Evolutionary conservation across 2,797 vertebrate species (phyloP).

Genomic region (Cyprinella venusta): DNA sequence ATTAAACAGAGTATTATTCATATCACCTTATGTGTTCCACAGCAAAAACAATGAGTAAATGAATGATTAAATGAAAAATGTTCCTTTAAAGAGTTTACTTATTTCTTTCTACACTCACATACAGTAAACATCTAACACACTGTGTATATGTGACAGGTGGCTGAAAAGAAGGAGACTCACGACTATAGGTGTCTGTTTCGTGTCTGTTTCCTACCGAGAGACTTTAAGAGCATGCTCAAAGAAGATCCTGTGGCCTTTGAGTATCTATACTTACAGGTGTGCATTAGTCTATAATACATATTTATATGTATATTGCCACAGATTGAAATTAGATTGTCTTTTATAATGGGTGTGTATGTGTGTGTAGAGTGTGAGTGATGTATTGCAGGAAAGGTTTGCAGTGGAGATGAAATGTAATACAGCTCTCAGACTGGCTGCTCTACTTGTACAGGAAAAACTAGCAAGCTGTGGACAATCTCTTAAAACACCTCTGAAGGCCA

Average conservation of each 20-base stretch:
- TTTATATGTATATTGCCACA: neutral
- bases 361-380: conserved; percentile 92
- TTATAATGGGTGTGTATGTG: conserved; percentile 34
- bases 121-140: neutral
- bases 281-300: neutral
- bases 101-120: neutral
- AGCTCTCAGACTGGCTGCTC: conserved; percentile 88
- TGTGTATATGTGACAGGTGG: conserved; percentile 79
- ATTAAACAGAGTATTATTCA: neutral
- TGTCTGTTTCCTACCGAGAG: conserved; percentile 90
- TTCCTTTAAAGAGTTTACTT: neutral
- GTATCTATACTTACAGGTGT: conserved; percentile 94
- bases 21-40: neutral
- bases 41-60: neutral
- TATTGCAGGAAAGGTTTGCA: conserved; percentile 94
- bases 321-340: neutral
- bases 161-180: conserved; percentile 89
- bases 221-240: conserved; percentile 83
- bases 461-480: conserved; percentile 86
- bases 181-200: conserved; percentile 94
- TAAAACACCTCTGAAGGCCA: conserved; percentile 91
- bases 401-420: conserved; percentile 96
- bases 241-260: conserved; percentile 91
- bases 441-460: conserved; percentile 93
- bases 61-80: too few species aligned